Percentiles rank a stretch among this genome's conserved stretches.
Conservation (phyloP, 2,113 vertebrate species). For the Girardinichthys multiradiatus region DNA sequence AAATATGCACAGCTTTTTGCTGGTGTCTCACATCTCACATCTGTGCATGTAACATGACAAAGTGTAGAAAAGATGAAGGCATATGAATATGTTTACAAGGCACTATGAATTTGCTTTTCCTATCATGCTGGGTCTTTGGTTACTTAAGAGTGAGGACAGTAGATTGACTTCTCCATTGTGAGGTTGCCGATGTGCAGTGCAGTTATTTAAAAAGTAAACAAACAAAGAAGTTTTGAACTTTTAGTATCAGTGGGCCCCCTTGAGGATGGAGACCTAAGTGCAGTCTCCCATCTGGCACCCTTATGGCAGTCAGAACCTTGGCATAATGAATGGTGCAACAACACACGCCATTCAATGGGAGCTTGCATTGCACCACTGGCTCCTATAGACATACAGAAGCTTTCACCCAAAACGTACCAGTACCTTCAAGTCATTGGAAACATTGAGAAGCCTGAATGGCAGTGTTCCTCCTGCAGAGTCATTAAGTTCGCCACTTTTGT, state of each 20-base stretch:
- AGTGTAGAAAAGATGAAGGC: too few species aligned
- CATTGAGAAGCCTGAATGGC: conserved; percentile 43
- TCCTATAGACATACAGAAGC: conserved; percentile 36
- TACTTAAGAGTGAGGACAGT: neutral
- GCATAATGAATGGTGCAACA: neutral
- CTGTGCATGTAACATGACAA: too few species aligned
- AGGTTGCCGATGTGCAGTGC: neutral
- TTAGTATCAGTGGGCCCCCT: conserved; percentile 63
- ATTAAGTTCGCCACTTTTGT: conserved; percentile 35
- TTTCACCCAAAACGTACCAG: conserved; percentile 32
- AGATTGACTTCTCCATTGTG: neutral
- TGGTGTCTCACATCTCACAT: too few species aligned
- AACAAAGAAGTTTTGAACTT: conserved; percentile 7
- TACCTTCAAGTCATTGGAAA: conserved; percentile 53
- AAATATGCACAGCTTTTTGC: too few species aligned
- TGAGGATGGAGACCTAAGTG: conserved; percentile 49
- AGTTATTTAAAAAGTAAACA: conserved; percentile 38
- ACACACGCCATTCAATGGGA: neutral
- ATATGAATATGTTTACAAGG: neutral
- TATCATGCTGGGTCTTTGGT: conserved; percentile 1
- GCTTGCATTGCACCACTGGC: conserved; percentile 1
- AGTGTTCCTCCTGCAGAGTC: conserved; percentile 37
- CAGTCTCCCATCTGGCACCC: conserved; percentile 52
- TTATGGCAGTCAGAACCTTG: conserved; percentile 13
- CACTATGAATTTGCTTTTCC: neutral